These are phyloP conservation scores for Abrostola triplasia DNA, from an alignment of 2,888 invertebrate genomes.

Conservation along the genomic window DNA sequence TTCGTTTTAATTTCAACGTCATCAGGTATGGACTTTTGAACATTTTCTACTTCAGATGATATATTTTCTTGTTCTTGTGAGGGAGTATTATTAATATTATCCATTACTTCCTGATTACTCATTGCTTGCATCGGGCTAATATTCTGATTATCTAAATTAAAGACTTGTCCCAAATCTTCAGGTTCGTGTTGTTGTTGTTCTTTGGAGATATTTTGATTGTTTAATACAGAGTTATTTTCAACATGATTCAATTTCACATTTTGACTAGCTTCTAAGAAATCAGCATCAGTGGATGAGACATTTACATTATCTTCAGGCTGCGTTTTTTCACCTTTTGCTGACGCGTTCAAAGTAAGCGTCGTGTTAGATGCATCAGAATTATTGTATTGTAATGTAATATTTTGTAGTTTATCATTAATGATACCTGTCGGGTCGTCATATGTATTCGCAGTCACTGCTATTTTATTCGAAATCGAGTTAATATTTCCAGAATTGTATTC, in stretches of 20 bases:
- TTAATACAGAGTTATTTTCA: slow-evolving; percentile 7
- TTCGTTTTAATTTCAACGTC: slow-evolving; percentile 52
- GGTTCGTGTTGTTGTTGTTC: slow-evolving; percentile 29
- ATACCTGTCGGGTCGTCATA: slow-evolving; percentile 13
- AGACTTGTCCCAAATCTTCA: slow-evolving; percentile 33
- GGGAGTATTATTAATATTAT: slow-evolving; percentile 42
- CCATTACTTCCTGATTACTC: slow-evolving; percentile 38
- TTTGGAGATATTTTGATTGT: slow-evolving; percentile 28
- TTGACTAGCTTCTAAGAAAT: slow-evolving; percentile 1
- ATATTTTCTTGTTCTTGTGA: slow-evolving; percentile 44
- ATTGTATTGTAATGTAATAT: slow-evolving; percentile 32
- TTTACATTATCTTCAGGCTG: slow-evolving; percentile 13
- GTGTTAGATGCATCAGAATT: slow-evolving; percentile 15
- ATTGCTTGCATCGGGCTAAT: slow-evolving; percentile 42
- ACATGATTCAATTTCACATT: slow-evolving; percentile 6
- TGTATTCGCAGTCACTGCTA: not conserved
- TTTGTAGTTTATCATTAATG: slow-evolving; percentile 35
- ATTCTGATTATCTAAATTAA: slow-evolving; percentile 45
- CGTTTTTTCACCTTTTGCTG: slow-evolving; percentile 19
- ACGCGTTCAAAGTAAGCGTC: not conserved
- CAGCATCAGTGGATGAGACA: not conserved
- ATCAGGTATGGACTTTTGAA: slow-evolving; percentile 56
- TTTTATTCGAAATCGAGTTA: not conserved
- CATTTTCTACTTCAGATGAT: slow-evolving; percentile 52
- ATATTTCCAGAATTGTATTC: slow-evolving; percentile 3